Percentiles rank a stretch among this genome's conserved stretches.
Evolutionary conservation across 2,797 vertebrate species (phyloP).

Genomic region (Sebastes diaconus): DNA sequence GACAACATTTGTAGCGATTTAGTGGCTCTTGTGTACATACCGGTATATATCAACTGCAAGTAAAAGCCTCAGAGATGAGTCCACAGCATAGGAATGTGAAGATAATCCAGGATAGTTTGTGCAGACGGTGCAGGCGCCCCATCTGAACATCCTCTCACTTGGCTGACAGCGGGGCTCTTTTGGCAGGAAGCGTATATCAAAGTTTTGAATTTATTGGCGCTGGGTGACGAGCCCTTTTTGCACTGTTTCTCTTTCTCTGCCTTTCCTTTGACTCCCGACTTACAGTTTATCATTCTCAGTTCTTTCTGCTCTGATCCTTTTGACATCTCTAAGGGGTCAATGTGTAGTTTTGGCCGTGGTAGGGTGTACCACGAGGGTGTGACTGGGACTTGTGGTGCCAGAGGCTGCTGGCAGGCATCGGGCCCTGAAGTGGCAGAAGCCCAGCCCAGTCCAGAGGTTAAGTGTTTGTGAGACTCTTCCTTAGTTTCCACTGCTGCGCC

Average conservation of each 20-base stretch:
- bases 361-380: slow-evolving; percentile 45
- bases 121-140: slow-evolving; percentile 58
- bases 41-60: neutral
- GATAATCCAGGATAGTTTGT: slow-evolving; percentile 66
- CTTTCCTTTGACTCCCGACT: neutral
- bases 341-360: slow-evolving; percentile 23
- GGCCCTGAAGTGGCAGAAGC: slow-evolving; percentile 18
- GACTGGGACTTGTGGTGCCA: slow-evolving; percentile 51
- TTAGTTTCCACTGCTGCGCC: slow-evolving; percentile 13
- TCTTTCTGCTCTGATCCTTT: slow-evolving; percentile 20
- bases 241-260: neutral
- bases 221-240: slow-evolving; percentile 3
- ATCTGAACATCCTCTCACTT: slow-evolving; percentile 52
- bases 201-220: slow-evolving; percentile 42
- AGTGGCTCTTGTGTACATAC: neutral
- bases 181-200: slow-evolving; percentile 50
- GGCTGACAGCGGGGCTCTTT: slow-evolving; percentile 15
- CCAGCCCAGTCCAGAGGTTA: slow-evolving; percentile 20
- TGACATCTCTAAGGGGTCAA: slow-evolving; percentile 1
- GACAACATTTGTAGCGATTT: neutral
- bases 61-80: slow-evolving; percentile 43
- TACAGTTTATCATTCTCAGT: neutral
- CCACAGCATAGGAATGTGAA: slow-evolving; percentile 65
- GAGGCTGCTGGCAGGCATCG: slow-evolving; percentile 22
- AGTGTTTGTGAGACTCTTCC: slow-evolving; percentile 28